Base-by-base conservation (phyloP, 2,888 invertebrate genomes). In the Monochamus alternatus region DNA sequence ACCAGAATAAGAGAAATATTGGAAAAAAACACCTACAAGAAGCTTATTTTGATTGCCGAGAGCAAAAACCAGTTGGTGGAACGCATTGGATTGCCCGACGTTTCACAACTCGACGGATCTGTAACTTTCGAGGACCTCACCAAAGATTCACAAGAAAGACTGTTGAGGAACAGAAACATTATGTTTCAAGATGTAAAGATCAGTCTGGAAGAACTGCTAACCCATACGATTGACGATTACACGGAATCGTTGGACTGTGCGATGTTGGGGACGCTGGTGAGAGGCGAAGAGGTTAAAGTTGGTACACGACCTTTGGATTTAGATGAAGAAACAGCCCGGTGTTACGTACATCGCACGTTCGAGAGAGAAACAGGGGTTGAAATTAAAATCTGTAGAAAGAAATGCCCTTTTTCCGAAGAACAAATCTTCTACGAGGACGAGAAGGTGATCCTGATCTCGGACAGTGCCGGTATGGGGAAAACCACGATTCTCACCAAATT, bases 381-480 rank as follows among this genome's bases (percentile, higher is more conserved):
- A 7, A 55, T 55, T 3, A n/a, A 55, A 14, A 5, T 8, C 3
- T 5, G 38, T 38, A 38, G 38, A 5, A 38, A 4, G 38, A 38
- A 38, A 38, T 3, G 14, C 14, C 44, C 10, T 12, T 14, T 9
- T 31, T 47, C 51, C 8, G 66, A 73, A 10, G 60, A 51, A n/a
- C 8, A 66, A 9, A 30, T 73, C 4, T 59, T 43, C 14, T n/a
- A 44, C n/a, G 59, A 66, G 14, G 10, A 60, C 8, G 73, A 66
- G 14, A 73, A 60, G 44, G 14, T 66, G 5, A 31, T 73, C n/a
- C 32, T 66, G 12, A 73, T 73, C 22, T 66, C 73, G n/a, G 73
- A 73, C 47, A 38, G 14, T 9, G 65, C 73, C 5, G 73, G 73
- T 5, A 73, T 73, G 73, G 73, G 73, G 3, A 73, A 73, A 52